These are phyloP conservation scores for Polyploca ridens DNA, from an alignment of 2,888 invertebrate species.

Conservation along the genomic window DNA sequence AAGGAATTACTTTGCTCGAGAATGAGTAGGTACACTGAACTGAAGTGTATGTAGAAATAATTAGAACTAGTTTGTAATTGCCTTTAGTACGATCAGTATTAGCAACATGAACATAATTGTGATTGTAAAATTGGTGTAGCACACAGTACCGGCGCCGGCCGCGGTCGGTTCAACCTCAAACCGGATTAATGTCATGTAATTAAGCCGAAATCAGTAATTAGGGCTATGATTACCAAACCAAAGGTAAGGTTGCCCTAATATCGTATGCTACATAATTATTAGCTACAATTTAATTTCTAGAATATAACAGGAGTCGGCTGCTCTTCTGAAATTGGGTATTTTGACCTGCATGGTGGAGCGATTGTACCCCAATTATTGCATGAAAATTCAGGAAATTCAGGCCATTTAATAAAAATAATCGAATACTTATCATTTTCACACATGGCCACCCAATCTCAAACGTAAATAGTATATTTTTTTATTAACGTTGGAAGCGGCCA, in stretches of 20 bases:
- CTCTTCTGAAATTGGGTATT: too few species aligned
- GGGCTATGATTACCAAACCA: slow-evolving; percentile 5
- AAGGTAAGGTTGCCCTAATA: background rate
- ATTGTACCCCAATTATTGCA: too few species aligned
- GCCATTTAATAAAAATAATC: too few species aligned
- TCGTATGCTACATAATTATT: background rate
- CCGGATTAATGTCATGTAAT: slow-evolving; percentile 4
- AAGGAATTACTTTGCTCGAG: too few species aligned
- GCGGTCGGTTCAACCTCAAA: background rate
- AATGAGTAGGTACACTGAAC: too few species aligned
- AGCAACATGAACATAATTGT: background rate
- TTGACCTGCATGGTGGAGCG: too few species aligned
- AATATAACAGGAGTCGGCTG: background rate
- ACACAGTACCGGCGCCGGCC: background rate
- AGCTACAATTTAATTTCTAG: background rate
- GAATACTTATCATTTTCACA: too few species aligned
- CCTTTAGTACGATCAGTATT: background rate
- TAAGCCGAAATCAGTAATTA: slow-evolving; percentile 5
- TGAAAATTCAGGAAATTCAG: too few species aligned
- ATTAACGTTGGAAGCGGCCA: too few species aligned
- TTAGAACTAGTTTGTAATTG: background rate
- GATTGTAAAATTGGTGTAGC: background rate
- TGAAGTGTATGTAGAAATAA: too few species aligned
- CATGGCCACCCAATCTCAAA: too few species aligned
- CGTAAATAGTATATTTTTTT: too few species aligned